phyloP scores from a whole-genome alignment of 2,113 vertebrate species.

The Mus pahari region DNA sequence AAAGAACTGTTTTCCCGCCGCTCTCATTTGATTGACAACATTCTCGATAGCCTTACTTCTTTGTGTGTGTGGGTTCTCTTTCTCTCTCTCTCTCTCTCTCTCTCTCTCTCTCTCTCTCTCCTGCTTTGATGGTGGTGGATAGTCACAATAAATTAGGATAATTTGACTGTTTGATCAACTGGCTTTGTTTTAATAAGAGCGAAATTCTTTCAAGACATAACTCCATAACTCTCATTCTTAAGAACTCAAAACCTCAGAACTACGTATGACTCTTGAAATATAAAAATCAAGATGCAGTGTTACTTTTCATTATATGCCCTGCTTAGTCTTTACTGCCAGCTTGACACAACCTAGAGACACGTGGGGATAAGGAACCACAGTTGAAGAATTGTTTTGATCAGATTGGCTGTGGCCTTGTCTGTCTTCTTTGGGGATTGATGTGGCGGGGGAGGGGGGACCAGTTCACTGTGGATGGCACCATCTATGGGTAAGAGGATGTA shows the following conservation, averaged over 20 bases:
- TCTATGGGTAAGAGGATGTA: no score
- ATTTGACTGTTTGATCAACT: conserved; percentile 71
- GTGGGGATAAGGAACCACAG: not conserved
- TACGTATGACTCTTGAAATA: not conserved
- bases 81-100: not conserved
- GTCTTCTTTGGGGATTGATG: not conserved
- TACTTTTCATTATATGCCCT: not conserved
- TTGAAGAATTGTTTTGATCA: not conserved
- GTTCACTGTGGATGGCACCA: no score
- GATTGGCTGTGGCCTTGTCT: not conserved
- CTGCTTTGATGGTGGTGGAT: conserved; percentile 53
- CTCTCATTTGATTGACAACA: conserved; percentile 44
- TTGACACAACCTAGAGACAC: not conserved
- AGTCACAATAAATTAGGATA: conserved; percentile 59
- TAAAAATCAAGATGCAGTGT: not conserved
- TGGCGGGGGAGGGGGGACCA: no score
- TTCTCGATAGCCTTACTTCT: conserved; percentile 43
- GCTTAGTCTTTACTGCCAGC: not conserved
- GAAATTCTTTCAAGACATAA: conserved; percentile 63
- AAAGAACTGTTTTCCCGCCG: conserved; percentile 56
- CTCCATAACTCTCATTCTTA: conserved; percentile 62
- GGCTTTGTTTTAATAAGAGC: conserved; percentile 30
- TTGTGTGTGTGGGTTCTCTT: not conserved
- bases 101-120: not conserved
- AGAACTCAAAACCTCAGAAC: conserved; percentile 48